These are phyloP conservation scores for Hycleus phaleratus DNA, from an alignment of 1,140 invertebrate genomes.

Conservation along the genomic window DNA sequence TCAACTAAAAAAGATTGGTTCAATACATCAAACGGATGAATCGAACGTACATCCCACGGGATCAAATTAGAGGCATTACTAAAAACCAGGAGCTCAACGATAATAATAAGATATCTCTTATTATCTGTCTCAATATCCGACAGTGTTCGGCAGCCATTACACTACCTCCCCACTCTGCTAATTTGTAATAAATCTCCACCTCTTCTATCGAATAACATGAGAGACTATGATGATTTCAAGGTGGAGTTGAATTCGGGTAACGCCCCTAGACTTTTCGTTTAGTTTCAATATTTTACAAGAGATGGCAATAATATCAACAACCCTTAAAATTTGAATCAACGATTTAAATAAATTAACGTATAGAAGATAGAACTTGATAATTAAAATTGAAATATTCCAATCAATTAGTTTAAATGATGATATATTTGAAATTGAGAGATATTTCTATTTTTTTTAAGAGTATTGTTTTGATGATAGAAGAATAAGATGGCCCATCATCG, in stretches of 20 bases:
- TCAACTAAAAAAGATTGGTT: too few relatives aligned
- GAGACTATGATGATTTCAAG: neutral
- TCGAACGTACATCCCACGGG: slow-evolving; percentile 31
- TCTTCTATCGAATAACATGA: neutral
- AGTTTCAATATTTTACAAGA: neutral
- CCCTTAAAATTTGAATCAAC: too few relatives aligned
- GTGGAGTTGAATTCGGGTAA: neutral
- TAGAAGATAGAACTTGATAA: too few relatives aligned
- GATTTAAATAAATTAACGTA: too few relatives aligned
- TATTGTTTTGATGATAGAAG: too few relatives aligned
- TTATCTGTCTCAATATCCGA: slow-evolving; percentile 38
- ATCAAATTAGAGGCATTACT: slow-evolving; percentile 41
- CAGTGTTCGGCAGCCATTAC: slow-evolving; percentile 38
- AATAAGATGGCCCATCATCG: neutral
- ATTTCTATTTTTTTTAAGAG: too few relatives aligned
- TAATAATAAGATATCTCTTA: slow-evolving; percentile 42
- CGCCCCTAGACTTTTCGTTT: neutral
- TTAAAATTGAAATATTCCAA: too few relatives aligned
- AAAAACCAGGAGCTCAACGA: slow-evolving; percentile 34
- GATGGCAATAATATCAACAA: neutral
- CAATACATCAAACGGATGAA: slow-evolving; percentile 11
- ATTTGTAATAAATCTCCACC: slow-evolving; percentile 26
- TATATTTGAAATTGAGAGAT: too few relatives aligned
- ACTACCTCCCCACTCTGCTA: slow-evolving; percentile 29
- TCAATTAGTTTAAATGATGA: too few relatives aligned